Evolutionary conservation across 1,140 invertebrate species (phyloP), one percentile per base, ranked within the genome.

Genomic region (Orussus abietinus): DNA sequence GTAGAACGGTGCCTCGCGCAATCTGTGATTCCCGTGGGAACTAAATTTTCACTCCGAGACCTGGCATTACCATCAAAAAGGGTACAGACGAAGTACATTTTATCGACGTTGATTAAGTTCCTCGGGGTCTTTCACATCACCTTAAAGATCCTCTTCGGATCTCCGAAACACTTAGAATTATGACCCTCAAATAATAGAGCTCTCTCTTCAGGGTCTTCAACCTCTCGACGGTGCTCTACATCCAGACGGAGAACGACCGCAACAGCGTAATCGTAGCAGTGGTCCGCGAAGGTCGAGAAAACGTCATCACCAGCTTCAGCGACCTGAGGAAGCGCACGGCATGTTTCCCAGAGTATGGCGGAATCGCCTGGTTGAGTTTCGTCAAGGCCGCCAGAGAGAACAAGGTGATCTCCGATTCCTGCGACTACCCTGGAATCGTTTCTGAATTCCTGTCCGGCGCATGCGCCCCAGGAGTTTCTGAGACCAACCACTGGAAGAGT

Each of bases 271-370:
- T 81, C 0, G 67, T 82, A 0, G 80, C 84, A 0, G 75, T 85
- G 2, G 67, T 88, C 52, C 49, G 54, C 3, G 5, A 68, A 77
- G 1, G 61, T 57, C 13, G 9, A 47, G 64, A 11, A 50, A 59
- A 17, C 63, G 69, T 52, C 9, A 72, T 83, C 19, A 77, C 64
- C 0, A 65, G 65, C n/a, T 75, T 83, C 42, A 63, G 74, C 43
- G 77, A 81, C 52, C 54, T 85, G 1, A 66, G 74, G 28, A 70
- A 66, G 5, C 77, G 70, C 47, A 77, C 65, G 17, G 81, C 81
- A 2, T 90, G 86, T 59, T 78, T 84, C 61, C 78, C 80, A 0
- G 77, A 80, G 50, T 84, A 73, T 47, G 76, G 77, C 2, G 80
- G 80, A 11, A 75, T 81, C 35, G 75, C 79, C 9, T 82, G 77